A percentile compares a stretch with the other conserved stretches of the same genome.
phyloP scores from a whole-genome alignment of 2,113 vertebrate species.

The Butorides virescens region DNA sequence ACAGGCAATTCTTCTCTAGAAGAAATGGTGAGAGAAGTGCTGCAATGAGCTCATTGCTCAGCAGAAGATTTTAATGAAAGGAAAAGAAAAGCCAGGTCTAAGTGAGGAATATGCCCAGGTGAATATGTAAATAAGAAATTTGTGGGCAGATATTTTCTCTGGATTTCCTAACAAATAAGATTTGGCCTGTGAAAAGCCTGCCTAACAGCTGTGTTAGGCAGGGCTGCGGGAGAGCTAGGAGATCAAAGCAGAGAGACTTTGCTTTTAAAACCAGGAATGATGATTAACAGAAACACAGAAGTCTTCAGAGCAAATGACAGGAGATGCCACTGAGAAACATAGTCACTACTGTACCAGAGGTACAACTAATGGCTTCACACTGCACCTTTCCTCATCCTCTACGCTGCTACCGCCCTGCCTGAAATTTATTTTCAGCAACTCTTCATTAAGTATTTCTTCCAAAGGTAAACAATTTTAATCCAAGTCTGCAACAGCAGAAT shows the following conservation, averaged over 20 bases:
- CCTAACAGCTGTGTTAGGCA: background rate
- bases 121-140: constrained; percentile 17
- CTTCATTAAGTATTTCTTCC: background rate
- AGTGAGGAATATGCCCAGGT: background rate
- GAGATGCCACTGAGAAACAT: background rate
- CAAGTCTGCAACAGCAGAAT: background rate
- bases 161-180: background rate
- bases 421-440: background rate
- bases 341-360: background rate
- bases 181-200: background rate
- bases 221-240: background rate
- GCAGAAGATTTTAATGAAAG: constrained; percentile 28
- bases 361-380: background rate
- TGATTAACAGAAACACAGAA: background rate
- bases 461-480: background rate
- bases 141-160: background rate
- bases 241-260: constrained; percentile 3
- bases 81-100: background rate
- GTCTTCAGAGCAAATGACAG: background rate
- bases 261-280: background rate
- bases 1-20: background rate
- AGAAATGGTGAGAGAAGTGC: background rate
- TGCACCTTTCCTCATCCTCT: background rate
- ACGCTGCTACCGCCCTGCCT: background rate
- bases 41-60: constrained; percentile 21